A percentile compares a stretch with the other conserved stretches of the same genome.
Evolutionary conservation across 2,888 invertebrate species (phyloP).

Genomic region (Temnothorax ravouxi): DNA sequence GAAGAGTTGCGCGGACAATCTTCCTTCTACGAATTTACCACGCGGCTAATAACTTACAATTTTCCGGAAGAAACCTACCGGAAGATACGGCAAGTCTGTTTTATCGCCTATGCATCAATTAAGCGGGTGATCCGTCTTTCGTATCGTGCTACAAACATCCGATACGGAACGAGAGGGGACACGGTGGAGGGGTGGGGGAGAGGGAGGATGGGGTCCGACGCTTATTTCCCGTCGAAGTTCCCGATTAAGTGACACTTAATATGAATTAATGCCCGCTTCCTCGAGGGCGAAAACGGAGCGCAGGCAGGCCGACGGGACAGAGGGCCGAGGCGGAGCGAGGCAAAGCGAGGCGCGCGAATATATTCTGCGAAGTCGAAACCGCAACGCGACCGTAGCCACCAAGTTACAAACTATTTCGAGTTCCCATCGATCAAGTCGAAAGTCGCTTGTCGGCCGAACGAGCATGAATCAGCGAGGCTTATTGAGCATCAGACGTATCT

Average conservation of each 20-base stretch:
- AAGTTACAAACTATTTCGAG: constrained; percentile 74
- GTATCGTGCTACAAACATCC: constrained; percentile 43
- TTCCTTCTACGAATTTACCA: constrained; percentile 2
- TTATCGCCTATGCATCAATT: constrained; percentile 63
- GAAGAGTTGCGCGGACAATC: constrained; percentile 3
- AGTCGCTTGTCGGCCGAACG: constrained; percentile 70
- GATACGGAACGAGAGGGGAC: constrained; percentile 11
- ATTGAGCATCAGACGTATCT: constrained; percentile 66
- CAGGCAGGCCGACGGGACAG: constrained; percentile 12
- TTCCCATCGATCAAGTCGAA: constrained; percentile 74
- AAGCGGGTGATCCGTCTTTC: constrained; percentile 65
- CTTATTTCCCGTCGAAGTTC: constrained; percentile 46
- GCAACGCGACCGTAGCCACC: constrained; percentile 54
- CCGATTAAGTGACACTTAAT: constrained; percentile 60
- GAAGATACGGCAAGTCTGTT: constrained; percentile 51
- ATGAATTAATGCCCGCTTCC: constrained; percentile 63
- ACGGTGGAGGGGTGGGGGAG: neutral
- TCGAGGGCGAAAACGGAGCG: constrained; percentile 32
- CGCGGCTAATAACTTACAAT: constrained; percentile 48
- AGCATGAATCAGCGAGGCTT: constrained; percentile 76
- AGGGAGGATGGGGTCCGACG: constrained; percentile 27
- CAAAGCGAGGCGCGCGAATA: constrained; percentile 44
- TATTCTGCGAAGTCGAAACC: constrained; percentile 72
- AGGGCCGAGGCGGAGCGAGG: neutral
- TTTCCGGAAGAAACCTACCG: constrained; percentile 45